A percentile compares a stretch with the other conserved stretches of the same genome.
These are phyloP conservation scores for Alethe castanea DNA, from an alignment of 2,113 vertebrate species.

Conservation along the genomic window DNA sequence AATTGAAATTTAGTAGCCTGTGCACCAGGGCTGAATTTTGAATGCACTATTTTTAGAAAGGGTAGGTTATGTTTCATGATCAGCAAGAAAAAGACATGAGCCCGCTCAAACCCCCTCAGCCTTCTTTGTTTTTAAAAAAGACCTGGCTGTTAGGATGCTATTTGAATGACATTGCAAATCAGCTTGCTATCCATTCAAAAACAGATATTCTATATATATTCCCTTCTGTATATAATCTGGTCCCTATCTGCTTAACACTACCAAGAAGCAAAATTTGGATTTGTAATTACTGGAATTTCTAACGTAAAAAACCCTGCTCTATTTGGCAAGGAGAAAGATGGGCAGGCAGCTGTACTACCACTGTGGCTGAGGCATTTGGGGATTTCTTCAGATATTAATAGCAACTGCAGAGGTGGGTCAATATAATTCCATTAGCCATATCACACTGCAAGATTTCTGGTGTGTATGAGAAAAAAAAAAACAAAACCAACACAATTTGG, in stretches of 20 bases:
- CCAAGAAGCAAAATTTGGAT: background rate
- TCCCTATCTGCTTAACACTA: background rate
- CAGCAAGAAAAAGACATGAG: background rate
- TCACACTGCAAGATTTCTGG: background rate
- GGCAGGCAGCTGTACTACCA: background rate
- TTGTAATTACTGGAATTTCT: background rate
- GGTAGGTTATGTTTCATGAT: background rate
- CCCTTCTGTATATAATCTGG: background rate
- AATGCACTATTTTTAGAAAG: background rate
- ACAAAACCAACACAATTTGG: background rate
- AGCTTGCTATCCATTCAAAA: background rate
- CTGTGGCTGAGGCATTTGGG: background rate
- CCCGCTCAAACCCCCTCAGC: background rate
- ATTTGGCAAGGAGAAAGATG: background rate
- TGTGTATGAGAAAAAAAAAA: background rate
- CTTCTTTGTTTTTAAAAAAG: background rate
- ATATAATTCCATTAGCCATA: background rate
- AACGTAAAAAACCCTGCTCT: background rate
- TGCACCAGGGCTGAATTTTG: background rate
- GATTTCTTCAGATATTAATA: background rate
- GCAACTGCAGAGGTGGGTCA: background rate
- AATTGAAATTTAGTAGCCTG: constrained; percentile 1
- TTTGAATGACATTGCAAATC: background rate
- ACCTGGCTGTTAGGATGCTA: background rate
- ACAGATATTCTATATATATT: background rate